Evolutionary conservation across 1,140 invertebrate species (phyloP).

Genomic region (Calephelis nemesis): DNA sequence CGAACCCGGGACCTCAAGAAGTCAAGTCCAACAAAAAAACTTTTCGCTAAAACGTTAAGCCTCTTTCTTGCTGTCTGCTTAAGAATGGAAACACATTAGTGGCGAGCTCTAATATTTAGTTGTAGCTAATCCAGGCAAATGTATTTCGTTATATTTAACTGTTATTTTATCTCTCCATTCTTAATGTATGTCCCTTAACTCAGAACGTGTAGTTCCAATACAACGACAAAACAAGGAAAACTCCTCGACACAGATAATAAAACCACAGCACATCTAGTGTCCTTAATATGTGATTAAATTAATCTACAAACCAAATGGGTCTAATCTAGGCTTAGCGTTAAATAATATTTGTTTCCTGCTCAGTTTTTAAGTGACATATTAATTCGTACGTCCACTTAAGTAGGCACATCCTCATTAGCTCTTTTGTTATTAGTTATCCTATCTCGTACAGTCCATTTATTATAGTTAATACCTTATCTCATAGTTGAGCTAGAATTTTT

Average conservation of each 20-base stretch:
- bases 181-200: too few relatives aligned
- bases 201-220: too few relatives aligned
- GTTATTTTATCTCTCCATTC: too few relatives aligned
- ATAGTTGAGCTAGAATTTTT: not conserved
- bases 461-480: not conserved
- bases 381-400: slow-evolving; percentile 62
- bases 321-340: slow-evolving; percentile 65
- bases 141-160: too few relatives aligned
- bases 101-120: too few relatives aligned
- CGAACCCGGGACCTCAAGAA: too few relatives aligned
- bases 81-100: too few relatives aligned
- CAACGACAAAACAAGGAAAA: not conserved
- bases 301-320: slow-evolving; percentile 38
- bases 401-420: slow-evolving; percentile 72
- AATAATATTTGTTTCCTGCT: slow-evolving; percentile 56
- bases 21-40: too few relatives aligned
- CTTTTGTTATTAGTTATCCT: slow-evolving; percentile 60
- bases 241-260: not conserved
- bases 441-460: slow-evolving; percentile 39
- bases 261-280: slow-evolving; percentile 1
- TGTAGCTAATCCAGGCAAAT: too few relatives aligned
- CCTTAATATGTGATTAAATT: slow-evolving; percentile 21
- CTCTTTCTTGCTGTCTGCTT: too few relatives aligned
- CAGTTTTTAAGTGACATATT: slow-evolving; percentile 65
- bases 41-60: too few relatives aligned